These are phyloP conservation scores for Therioaphis trifolii DNA, from an alignment of 2,888 invertebrate genomes.

Conservation along the genomic window DNA sequence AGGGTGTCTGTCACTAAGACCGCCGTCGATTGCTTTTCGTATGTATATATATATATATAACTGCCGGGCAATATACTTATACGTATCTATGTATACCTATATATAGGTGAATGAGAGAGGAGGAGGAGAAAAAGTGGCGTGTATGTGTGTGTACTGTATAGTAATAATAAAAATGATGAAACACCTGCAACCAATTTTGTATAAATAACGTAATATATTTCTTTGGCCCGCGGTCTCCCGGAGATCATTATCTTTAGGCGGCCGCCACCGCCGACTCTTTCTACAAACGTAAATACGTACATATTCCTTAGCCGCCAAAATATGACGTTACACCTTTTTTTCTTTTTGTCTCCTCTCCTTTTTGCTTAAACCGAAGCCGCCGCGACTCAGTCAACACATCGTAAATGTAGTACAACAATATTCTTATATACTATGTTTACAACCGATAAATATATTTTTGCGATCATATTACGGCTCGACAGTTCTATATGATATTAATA, in stretches of 20 bases:
- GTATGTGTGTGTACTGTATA: neutral
- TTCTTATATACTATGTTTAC: neutral
- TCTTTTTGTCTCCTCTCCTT: neutral
- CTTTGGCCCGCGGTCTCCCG: conserved; percentile 50
- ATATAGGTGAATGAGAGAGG: neutral
- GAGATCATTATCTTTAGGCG: conserved; percentile 58
- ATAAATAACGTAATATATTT: conserved; percentile 61
- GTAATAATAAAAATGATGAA: conserved; percentile 58
- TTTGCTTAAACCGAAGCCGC: conserved; percentile 19
- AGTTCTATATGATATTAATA: no score
- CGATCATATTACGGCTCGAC: neutral
- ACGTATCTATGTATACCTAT: neutral
- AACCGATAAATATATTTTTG: neutral
- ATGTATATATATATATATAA: conserved; percentile 8
- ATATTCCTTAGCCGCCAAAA: conserved; percentile 50
- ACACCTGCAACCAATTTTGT: conserved; percentile 63
- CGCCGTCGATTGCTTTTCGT: conserved; percentile 42
- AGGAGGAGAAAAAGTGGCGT: conserved; percentile 20
- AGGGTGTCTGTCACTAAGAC: conserved; percentile 60
- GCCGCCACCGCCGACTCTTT: neutral
- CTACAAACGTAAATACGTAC: neutral
- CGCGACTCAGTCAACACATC: neutral
- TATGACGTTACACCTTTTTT: conserved; percentile 52
- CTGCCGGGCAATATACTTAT: conserved; percentile 42
- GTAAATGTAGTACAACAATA: neutral